A percentile compares a stretch with the other conserved stretches of the same genome.
Conservation (phyloP, 1,140 invertebrate species). For the Caerostris darwini region DNA sequence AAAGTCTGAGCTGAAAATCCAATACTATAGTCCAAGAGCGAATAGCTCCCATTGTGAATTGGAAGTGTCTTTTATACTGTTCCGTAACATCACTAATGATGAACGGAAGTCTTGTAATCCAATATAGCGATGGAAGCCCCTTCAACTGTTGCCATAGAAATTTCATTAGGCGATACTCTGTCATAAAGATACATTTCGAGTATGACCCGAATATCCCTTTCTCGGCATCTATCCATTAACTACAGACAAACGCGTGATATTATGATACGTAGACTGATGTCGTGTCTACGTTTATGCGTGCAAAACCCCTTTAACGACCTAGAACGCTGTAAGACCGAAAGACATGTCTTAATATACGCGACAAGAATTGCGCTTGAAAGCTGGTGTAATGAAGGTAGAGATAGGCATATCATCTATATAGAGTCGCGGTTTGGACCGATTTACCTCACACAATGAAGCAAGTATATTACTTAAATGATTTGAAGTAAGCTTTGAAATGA, state of each 20-base stretch:
- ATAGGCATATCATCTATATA: slow-evolving; percentile 36
- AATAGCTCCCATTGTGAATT: not conserved
- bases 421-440: not conserved
- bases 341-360: slow-evolving; percentile 60
- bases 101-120: slow-evolving; percentile 54
- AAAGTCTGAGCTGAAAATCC: not conserved
- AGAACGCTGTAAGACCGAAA: slow-evolving; percentile 33
- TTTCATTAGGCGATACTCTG: slow-evolving; percentile 55
- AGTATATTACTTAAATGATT: slow-evolving; percentile 12
- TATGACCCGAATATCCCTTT: slow-evolving; percentile 55
- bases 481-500: not conserved
- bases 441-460: slow-evolving; percentile 12
- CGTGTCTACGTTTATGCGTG: slow-evolving; percentile 37
- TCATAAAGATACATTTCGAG: slow-evolving; percentile 70
- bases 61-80: not conserved
- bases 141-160: slow-evolving; percentile 68
- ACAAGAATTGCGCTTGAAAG: slow-evolving; percentile 42
- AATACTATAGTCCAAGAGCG: not conserved
- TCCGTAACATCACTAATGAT: not conserved
- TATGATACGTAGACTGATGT: slow-evolving; percentile 50
- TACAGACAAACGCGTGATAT: slow-evolving; percentile 49
- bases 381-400: slow-evolving; percentile 56
- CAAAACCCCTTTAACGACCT: slow-evolving; percentile 50
- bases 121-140: not conserved
- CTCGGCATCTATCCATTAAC: slow-evolving; percentile 56